Conservation (phyloP, 2,113 vertebrate genomes). For the Cheirogaleus medius region DNA sequence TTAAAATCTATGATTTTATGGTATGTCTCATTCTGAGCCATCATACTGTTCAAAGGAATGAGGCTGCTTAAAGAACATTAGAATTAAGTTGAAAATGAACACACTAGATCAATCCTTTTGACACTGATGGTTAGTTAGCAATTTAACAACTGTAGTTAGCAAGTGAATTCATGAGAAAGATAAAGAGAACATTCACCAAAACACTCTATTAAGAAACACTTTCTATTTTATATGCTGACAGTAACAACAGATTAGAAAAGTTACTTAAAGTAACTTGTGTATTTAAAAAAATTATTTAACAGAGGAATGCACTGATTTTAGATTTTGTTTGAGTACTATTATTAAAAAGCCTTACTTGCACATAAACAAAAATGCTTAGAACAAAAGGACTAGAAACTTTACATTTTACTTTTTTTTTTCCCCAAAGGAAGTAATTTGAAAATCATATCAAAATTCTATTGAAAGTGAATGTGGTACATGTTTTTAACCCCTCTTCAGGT, state of each 20-base stretch:
- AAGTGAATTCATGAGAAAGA: slow-evolving; percentile 64
- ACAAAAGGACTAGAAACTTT: not conserved
- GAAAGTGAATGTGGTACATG: not conserved
- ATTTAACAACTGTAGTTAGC: slow-evolving; percentile 44
- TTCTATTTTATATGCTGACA: slow-evolving; percentile 44
- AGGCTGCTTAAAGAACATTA: slow-evolving; percentile 42
- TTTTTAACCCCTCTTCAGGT: not conserved
- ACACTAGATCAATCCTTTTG: slow-evolving; percentile 59
- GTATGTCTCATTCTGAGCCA: not conserved
- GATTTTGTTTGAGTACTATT: not conserved
- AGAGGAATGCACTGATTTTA: not conserved
- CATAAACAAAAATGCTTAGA: not conserved
- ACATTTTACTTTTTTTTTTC: slow-evolving; percentile 8
- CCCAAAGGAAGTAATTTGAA: slow-evolving; percentile 3
- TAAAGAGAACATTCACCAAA: slow-evolving; percentile 40
- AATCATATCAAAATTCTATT: not conserved
- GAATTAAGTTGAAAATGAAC: slow-evolving; percentile 55
- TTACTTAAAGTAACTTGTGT: slow-evolving; percentile 43
- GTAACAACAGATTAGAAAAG: slow-evolving; percentile 42
- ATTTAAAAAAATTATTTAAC: slow-evolving; percentile 29
- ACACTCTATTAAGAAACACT: slow-evolving; percentile 8
- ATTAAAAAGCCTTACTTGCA: slow-evolving; percentile 33
- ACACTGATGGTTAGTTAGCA: slow-evolving; percentile 56
- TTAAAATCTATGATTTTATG: slow-evolving; percentile 6
- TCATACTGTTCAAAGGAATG: not conserved